Conservation (phyloP, 2,113 vertebrate genomes). For the Myocastor coypus region DNA sequence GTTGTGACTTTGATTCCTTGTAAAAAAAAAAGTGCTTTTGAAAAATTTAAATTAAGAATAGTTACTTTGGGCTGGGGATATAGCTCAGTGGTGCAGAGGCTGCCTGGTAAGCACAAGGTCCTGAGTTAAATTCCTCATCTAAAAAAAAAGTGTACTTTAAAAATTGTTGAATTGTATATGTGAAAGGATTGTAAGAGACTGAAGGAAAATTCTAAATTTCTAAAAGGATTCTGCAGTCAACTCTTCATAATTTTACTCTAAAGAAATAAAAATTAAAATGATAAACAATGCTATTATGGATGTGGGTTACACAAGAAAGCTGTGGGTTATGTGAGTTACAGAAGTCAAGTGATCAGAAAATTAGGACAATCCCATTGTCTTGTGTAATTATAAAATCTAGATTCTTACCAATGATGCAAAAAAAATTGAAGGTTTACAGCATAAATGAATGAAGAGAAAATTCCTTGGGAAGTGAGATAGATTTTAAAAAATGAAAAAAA, state of each 20-base stretch:
- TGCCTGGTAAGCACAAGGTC: no score
- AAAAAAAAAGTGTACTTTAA: no score
- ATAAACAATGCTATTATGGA: background rate
- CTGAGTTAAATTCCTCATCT: no score
- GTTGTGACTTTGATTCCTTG: no score
- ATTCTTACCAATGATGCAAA: slow-evolving; percentile 7
- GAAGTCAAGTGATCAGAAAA: background rate
- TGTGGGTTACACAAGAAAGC: background rate
- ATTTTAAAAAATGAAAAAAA: slow-evolving; percentile 3
- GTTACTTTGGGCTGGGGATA: background rate
- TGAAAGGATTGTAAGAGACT: background rate
- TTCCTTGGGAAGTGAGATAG: background rate
- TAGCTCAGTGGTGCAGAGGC: no score
- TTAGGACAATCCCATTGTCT: background rate
- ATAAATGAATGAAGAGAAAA: background rate
- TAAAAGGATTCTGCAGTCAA: background rate
- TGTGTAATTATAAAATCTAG: slow-evolving; percentile 21
- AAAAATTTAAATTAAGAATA: background rate
- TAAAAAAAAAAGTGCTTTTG: background rate
- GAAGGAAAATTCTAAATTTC: background rate
- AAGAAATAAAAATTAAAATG: background rate
- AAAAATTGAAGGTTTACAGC: background rate
- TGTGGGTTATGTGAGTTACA: no score
- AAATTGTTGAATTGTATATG: background rate
- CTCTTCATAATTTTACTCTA: background rate